These are phyloP conservation scores for Sitobion miscanthi DNA, from an alignment of 1,140 invertebrate genomes.

Conservation along the genomic window DNA sequence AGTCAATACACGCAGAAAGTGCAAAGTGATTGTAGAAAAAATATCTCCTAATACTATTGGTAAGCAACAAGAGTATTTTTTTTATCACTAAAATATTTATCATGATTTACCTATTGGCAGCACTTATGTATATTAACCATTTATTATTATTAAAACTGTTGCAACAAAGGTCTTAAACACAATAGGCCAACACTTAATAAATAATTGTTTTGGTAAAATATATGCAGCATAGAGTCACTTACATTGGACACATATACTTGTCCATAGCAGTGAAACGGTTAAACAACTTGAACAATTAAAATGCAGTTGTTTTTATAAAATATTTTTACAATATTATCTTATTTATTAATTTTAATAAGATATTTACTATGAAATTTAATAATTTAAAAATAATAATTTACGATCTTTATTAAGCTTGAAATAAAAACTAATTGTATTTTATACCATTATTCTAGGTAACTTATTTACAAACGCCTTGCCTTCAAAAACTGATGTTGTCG, in stretches of 20 bases:
- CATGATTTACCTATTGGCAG: not conserved
- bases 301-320: no score
- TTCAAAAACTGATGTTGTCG: constrained; percentile 38
- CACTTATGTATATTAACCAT: not conserved
- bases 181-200: not conserved
- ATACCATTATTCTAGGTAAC: constrained; percentile 2
- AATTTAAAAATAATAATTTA: not conserved
- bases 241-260: no score
- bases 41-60: constrained; percentile 36
- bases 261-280: no score
- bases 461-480: constrained; percentile 51
- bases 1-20: constrained; percentile 40
- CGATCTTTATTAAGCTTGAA: not conserved
- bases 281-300: no score
- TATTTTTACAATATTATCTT: not conserved
- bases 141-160: not conserved
- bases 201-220: not conserved
- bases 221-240: no score
- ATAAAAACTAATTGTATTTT: not conserved
- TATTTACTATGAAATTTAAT: not conserved
- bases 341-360: not conserved
- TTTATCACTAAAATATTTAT: not conserved
- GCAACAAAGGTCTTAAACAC: not conserved
- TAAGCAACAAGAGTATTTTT: constrained; percentile 12
- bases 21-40: constrained; percentile 49